Evolutionary conservation across 2,888 invertebrate species (phyloP), one percentile per base, ranked within the genome.

Genomic region (Nephrotoma appendiculata): DNA sequence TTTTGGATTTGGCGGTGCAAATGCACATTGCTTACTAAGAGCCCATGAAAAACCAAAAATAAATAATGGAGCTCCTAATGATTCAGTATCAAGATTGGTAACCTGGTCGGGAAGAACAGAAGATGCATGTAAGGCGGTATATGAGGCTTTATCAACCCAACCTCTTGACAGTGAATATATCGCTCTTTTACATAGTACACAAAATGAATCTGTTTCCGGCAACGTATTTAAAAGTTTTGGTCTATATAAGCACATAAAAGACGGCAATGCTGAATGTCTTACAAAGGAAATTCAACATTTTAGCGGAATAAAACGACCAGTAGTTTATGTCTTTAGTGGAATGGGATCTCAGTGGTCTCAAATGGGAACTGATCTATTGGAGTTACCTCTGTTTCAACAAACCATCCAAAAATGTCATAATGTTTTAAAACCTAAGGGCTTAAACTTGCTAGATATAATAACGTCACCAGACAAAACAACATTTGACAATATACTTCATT

Each of bases 1-100:
- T 7, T 98, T 98, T 90, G 98, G 98, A 0, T 98, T 98, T 90
- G 98, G 98, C 43, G 98, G 98, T 0, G 95, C 96, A 4, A 98
- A 97, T 89, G 95, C 95, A 86, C 91, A 92, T 88, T 90, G 90
- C 0, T 87, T 92, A 0, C 87, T 92, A 0, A 89, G 89, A 83
- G 90, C 89, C 0, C 86, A 87, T 85, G 88, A 89, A 0, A 91
- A 91, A 86, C 41, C 89, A 0, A 92, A 92, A 86, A n/a, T 85
- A 0, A 95, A 95, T 90, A 92, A 92, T 0, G 94, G 94, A 12
- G 89, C 93, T 12, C 95, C 96, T 0, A 89, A 90, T 0, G 96
- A 96, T 89, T 93, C 94, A 88, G 90, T 96, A 0, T 96, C 96
- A 0, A 94, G 97, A 86, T 91, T 98, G 85, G 94, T 96, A 5